Percentiles rank a stretch among this genome's conserved stretches.
Evolutionary conservation across 2,797 vertebrate species (phyloP).

Genomic region (Argya squamiceps): DNA sequence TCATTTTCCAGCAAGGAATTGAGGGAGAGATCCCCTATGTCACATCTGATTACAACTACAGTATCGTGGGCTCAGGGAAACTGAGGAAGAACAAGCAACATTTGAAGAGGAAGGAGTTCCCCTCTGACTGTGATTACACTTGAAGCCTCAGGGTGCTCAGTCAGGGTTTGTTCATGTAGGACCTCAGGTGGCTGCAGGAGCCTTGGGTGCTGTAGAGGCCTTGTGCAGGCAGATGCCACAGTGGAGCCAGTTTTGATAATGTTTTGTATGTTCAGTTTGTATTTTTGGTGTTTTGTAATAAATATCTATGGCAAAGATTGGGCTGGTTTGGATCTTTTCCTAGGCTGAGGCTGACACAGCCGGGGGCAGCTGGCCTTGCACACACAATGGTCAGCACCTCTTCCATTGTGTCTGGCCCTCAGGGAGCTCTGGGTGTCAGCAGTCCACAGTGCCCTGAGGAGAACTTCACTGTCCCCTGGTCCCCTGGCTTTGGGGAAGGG

Average conservation of each 20-base stretch:
- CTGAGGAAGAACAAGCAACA: slow-evolving; percentile 80
- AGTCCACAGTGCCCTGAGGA: accelerated
- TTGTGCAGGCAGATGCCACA: accelerated
- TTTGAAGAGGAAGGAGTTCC: slow-evolving; percentile 59
- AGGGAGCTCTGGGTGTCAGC: neutral
- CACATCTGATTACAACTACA: slow-evolving; percentile 90
- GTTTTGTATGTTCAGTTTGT: neutral
- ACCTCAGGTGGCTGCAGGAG: neutral
- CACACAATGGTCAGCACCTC: accelerated
- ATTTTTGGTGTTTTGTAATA: neutral
- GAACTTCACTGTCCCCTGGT: accelerated
- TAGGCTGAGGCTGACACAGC: neutral
- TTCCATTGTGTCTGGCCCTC: neutral
- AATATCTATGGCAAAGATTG: neutral
- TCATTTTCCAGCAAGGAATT: slow-evolving; percentile 76
- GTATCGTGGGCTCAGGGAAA: slow-evolving; percentile 86
- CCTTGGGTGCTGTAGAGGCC: neutral
- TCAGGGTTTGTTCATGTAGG: neutral
- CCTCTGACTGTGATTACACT: neutral
- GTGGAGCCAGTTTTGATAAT: accelerated
- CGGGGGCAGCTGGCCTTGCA: accelerated
- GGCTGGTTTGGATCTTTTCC: neutral
- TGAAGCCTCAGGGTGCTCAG: neutral
- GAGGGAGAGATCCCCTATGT: slow-evolving; percentile 87
- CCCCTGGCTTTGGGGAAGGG: no score